Percentiles rank a stretch among this genome's conserved stretches.
These are phyloP conservation scores for Plotosus lineatus DNA, from an alignment of 2,113 vertebrate species.

Conservation along the genomic window DNA sequence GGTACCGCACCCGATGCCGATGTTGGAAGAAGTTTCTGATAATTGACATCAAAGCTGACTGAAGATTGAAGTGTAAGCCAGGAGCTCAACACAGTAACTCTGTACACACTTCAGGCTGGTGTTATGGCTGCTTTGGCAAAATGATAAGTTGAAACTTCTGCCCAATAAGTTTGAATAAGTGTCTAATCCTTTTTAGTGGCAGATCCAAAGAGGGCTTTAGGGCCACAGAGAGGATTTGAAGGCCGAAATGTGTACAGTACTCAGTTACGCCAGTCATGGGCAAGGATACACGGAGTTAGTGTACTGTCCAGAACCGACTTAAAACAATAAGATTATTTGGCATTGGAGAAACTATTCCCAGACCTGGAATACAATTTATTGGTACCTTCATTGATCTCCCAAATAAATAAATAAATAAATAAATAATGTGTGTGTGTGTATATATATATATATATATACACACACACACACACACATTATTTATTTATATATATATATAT, in stretches of 20 bases:
- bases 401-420: too few relatives aligned
- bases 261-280: background rate
- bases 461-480: too few relatives aligned
- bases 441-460: too few relatives aligned
- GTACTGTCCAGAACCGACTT: background rate
- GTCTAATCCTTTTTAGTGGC: background rate
- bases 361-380: background rate
- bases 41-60: background rate
- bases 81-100: background rate
- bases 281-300: background rate
- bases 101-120: background rate
- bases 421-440: too few relatives aligned
- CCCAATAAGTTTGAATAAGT: background rate
- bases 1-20: background rate
- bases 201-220: background rate
- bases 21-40: background rate
- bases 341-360: background rate
- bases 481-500: too few relatives aligned
- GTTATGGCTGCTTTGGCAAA: background rate
- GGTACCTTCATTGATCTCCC: background rate
- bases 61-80: background rate
- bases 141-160: background rate
- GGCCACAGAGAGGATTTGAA: background rate
- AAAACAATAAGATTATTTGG: background rate
- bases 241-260: background rate